Conservation (phyloP, 2,797 vertebrate species). For the Channa striata region DNA sequence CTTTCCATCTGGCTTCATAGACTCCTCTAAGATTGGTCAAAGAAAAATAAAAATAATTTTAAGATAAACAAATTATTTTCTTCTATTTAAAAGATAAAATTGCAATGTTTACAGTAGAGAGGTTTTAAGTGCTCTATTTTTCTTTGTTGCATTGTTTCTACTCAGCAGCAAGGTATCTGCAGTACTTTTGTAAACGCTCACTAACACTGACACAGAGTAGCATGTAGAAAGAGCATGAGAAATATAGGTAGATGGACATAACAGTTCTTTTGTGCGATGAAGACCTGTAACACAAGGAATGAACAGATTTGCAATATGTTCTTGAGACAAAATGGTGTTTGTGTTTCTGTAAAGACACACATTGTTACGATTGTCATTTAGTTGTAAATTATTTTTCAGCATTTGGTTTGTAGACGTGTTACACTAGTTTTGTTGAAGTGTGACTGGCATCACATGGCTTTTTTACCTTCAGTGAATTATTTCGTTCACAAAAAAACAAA, state of each 20-base stretch:
- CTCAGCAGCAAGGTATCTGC: constrained; percentile 53
- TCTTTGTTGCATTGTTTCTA: constrained; percentile 49
- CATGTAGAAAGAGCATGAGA: constrained; percentile 46
- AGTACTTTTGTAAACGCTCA: constrained; percentile 51
- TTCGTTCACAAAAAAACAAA: constrained; percentile 17
- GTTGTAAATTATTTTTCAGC: constrained; percentile 50
- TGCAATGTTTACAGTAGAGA: constrained; percentile 41
- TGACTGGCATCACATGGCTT: constrained; percentile 20
- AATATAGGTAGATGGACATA: constrained; percentile 37
- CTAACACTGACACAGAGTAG: constrained; percentile 46
- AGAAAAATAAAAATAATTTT: constrained; percentile 39
- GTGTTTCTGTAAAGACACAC: constrained; percentile 2
- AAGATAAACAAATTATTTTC: constrained; percentile 18
- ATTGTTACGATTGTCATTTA: constrained; percentile 76
- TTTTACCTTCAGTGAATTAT: constrained; percentile 12
- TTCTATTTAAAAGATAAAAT: constrained; percentile 21
- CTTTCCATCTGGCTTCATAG: constrained; percentile 25
- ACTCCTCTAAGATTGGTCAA: constrained; percentile 29
- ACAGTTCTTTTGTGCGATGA: constrained; percentile 35
- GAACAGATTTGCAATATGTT: constrained; percentile 32
- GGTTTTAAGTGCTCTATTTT: constrained; percentile 32
- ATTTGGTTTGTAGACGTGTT: constrained; percentile 55
- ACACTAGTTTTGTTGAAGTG: constrained; percentile 6
- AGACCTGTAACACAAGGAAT: constrained; percentile 60
- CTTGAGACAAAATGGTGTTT: constrained; percentile 10